Evolutionary conservation across 1,140 invertebrate genomes (phyloP), one percentile per base, ranked within the genome.

Genomic region (Muscidifurax raptorellus): DNA sequence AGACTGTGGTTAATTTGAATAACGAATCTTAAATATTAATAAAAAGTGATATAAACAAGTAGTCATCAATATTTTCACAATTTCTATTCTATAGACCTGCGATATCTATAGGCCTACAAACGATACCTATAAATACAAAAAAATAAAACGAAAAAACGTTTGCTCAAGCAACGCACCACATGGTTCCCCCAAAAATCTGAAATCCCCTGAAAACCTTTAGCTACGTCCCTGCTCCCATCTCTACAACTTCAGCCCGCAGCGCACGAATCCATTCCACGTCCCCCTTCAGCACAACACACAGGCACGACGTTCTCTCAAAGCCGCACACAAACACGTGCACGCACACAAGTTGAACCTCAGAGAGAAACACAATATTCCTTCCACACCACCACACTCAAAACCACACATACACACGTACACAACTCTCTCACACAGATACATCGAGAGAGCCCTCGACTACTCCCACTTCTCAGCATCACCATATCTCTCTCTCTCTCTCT

Each of bases 191-290:
- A 30, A 47, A 76, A 74, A 59, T 64, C 30, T 1, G 6, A n/a
- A 74, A 59, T 66, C 71, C 71, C 71, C 71, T 66, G 47, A 32
- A 36, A 30, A 25, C 7, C 32, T 44, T 4, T 79, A 80, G 66
- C 44, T 80, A 84, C 83, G 83, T 75, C 69, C 83, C 83, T 84
- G 83, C 32, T 36, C 78, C 72, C n/a, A 64, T 84, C 71, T 30
- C 66, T 59, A 52, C 36, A 40, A 40, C 25, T 27, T 30, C n/a
- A 59, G n/a, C 30, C 12, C 67, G 76, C 52, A 44, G 30, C 59
- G 2, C 76, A 79, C 32, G 81, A 83, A 80, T 80, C 64, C 83
- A 64, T 83, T 78, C 28, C 74, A 1, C 81, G 74, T 83, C 36
- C 74, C 81, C 80, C 80, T 36, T 30, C 69, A 15, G n/a, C 71